A percentile compares a stretch with the other conserved stretches of the same genome.
Evolutionary conservation across 2,797 vertebrate genomes (phyloP).

Genomic region (Alexandromys oeconomus): DNA sequence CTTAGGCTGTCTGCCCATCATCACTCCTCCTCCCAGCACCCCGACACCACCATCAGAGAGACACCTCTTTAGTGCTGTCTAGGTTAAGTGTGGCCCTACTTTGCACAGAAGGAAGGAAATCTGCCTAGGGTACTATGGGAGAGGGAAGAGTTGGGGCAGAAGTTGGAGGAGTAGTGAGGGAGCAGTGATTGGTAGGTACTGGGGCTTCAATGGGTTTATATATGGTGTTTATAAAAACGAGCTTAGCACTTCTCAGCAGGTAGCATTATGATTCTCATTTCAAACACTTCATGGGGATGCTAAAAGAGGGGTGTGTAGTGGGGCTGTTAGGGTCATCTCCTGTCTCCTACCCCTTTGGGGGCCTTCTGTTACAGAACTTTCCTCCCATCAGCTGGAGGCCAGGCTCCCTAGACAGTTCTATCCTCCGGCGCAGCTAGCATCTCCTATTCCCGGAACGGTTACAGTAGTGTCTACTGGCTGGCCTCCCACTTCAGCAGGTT

Average conservation of each 20-base stretch:
- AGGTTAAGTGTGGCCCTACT: not conserved
- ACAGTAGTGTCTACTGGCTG: slow-evolving; percentile 52
- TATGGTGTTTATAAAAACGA: not conserved
- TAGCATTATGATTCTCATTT: not conserved
- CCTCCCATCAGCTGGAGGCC: not conserved
- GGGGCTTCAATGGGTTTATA: not conserved
- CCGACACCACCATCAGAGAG: not conserved
- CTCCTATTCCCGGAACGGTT: not conserved
- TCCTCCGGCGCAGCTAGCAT: accelerated
- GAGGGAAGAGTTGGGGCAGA: not conserved
- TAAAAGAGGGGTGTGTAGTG: not conserved
- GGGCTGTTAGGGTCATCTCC: not conserved
- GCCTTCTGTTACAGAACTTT: not conserved
- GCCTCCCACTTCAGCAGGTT: not conserved
- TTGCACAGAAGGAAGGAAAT: not conserved
- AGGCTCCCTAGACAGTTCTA: not conserved
- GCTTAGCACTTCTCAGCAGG: not conserved
- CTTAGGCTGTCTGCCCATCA: not conserved
- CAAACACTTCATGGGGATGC: not conserved
- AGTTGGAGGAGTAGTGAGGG: not conserved
- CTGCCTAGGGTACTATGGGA: not conserved
- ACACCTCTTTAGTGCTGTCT: not conserved
- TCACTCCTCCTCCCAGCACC: not conserved
- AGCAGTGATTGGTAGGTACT: too few relatives aligned
- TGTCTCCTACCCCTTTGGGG: not conserved